Percentiles rank a stretch among this genome's conserved stretches.
Conservation (phyloP, 2,113 vertebrate genomes). For the Boulengeromyrus knoepffleri region DNA sequence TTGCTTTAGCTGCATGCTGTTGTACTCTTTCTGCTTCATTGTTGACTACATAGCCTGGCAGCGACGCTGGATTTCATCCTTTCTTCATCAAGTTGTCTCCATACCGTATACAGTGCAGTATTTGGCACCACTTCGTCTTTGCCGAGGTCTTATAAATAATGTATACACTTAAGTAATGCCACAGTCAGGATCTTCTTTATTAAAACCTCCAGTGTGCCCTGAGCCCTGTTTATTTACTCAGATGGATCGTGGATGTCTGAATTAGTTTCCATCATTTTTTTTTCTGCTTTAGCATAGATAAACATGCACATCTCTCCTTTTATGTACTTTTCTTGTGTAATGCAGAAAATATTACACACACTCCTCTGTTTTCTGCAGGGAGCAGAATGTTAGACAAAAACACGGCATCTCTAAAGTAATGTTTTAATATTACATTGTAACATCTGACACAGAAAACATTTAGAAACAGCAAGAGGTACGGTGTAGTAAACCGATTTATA, state of each 20-base stretch:
- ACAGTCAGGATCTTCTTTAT: conserved; percentile 60
- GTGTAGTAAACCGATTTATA: neutral
- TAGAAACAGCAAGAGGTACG: neutral
- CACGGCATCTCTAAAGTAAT: neutral
- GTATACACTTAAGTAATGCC: conserved; percentile 61
- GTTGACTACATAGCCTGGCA: neutral
- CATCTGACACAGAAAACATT: neutral
- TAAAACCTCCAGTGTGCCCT: conserved; percentile 55
- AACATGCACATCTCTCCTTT: neutral
- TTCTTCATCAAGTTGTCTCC: neutral
- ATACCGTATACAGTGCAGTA: conserved; percentile 16
- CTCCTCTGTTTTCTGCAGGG: neutral
- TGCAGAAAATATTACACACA: neutral
- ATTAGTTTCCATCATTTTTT: neutral
- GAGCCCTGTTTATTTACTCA: conserved; percentile 39
- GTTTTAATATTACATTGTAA: neutral
- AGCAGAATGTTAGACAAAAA: neutral
- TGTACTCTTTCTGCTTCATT: neutral
- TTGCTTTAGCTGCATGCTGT: neutral
- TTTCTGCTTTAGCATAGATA: neutral
- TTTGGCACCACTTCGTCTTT: conserved; percentile 46
- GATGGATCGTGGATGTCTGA: conserved; percentile 20
- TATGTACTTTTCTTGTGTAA: neutral
- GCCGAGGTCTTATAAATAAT: conserved; percentile 62
- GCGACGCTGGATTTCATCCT: neutral